phyloP scores from a whole-genome alignment of 2,797 vertebrate species.

The Margarornis squamiger region DNA sequence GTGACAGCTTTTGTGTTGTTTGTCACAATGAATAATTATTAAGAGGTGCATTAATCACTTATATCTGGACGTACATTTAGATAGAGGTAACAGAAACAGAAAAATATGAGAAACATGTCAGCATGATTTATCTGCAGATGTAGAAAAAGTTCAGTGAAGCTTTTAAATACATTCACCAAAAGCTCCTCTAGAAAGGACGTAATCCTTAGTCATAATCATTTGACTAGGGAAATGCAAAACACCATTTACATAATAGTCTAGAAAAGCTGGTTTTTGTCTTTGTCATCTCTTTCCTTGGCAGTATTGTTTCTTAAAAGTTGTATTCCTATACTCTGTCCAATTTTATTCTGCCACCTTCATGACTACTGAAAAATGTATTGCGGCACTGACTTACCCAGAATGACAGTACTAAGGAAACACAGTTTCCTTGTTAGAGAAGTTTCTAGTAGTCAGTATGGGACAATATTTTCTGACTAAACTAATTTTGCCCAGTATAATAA shows the following conservation, averaged over 20 bases:
- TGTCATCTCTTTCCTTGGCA: neutral
- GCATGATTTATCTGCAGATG: slow-evolving; percentile 5
- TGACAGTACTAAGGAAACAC: neutral
- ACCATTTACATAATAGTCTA: neutral
- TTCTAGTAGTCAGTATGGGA: neutral
- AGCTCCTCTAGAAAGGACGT: neutral
- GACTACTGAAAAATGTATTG: neutral
- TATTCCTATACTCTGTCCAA: neutral
- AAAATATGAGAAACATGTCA: neutral
- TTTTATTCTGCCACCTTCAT: neutral
- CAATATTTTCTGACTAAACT: neutral
- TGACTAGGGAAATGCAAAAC: neutral
- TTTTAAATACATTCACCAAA: neutral
- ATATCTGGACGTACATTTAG: neutral
- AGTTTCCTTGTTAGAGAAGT: no score
- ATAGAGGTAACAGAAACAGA: slow-evolving; percentile 10
- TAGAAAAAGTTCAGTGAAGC: neutral
- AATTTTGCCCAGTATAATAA: neutral
- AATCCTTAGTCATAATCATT: neutral
- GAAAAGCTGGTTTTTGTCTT: neutral
- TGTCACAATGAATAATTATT: neutral
- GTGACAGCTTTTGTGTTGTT: neutral
- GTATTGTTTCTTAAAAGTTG: neutral
- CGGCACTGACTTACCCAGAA: neutral
- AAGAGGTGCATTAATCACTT: neutral